Evolutionary conservation across 2,888 invertebrate genomes (phyloP), one percentile per base, ranked within the genome.

Genomic region (Nomada lathburiana): DNA sequence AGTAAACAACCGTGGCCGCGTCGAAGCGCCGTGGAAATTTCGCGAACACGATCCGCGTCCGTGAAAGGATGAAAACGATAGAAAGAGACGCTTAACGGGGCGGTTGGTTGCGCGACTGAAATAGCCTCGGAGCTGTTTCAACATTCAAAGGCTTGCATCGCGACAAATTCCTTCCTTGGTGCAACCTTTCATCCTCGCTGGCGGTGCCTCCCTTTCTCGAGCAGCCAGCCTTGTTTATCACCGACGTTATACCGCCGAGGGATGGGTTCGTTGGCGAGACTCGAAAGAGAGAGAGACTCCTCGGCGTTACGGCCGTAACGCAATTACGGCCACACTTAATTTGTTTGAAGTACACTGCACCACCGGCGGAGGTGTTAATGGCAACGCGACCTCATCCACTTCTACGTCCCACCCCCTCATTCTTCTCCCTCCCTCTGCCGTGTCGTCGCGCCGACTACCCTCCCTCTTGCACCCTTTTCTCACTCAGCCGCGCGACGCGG

Each of bases 261-360:
- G 82, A 69, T 67, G 80, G 72, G 74, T 62, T 63, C 75, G 85
- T 82, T 77, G 82, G 78, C 74, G 84, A 73, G 83, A 79, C 83
- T 88, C 84, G 86, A 88, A 86, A 88, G 89, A 84, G 88, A 68
- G 87, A 73, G 67, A 47, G 64, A 23, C 88, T 88, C 77, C 71
- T 73, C 79, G 86, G 86, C 88, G 88, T 91, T 89, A 89, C 90
- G 89, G 89, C 90, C 89, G 88, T 90, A 89, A 90, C 90, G 92
- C 92, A 93, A 93, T 93, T 93, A 93, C 90, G 88, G 90, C 88
- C 89, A 89, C 91, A 92, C 92, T 93, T 93, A 93, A 93, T 93
- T 93, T 93, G 92, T 92, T 93, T 93, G 92, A 92, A 93, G 93
- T 92, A 90, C 92, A 90, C 91, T 89, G 90, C 89, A 86, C 87